Evolutionary conservation across 2,797 vertebrate genomes (phyloP).

Genomic region (Darevskia mixta): DNA sequence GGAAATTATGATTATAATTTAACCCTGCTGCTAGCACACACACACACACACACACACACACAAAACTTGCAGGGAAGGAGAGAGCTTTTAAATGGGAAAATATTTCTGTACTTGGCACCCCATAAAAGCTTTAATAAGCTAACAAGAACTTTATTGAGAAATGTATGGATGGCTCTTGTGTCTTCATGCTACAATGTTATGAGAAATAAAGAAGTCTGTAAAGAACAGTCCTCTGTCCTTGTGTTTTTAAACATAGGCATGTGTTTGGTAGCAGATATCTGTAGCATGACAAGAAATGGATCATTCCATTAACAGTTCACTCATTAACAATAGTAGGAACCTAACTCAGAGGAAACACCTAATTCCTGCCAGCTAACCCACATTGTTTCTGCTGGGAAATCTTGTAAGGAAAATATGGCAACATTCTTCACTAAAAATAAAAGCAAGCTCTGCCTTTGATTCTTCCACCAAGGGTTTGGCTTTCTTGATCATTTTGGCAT

Average conservation of each 20-base stretch:
- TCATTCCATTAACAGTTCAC: constrained; percentile 62
- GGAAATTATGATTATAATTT: too few relatives aligned
- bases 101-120: constrained; percentile 6
- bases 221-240: constrained; percentile 36
- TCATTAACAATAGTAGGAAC: constrained; percentile 76
- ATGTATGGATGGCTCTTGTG: background rate
- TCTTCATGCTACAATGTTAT: constrained; percentile 45
- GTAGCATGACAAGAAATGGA: constrained; percentile 45
- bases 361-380: constrained; percentile 19
- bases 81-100: background rate
- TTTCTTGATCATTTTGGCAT: constrained; percentile 45
- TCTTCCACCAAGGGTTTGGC: constrained; percentile 51
- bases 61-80: background rate
- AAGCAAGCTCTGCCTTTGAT: constrained; percentile 59
- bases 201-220: constrained; percentile 58
- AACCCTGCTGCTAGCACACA: background rate
- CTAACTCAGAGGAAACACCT: constrained; percentile 68
- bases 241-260: constrained; percentile 47
- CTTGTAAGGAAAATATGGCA: constrained; percentile 49
- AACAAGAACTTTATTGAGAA: background rate
- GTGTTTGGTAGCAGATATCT: constrained; percentile 46
- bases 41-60: background rate
- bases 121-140: background rate
- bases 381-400: constrained; percentile 73
- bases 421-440: constrained; percentile 65